Evolutionary conservation across 2,797 vertebrate genomes (phyloP).

Genomic region (Aeoliscus strigatus): DNA sequence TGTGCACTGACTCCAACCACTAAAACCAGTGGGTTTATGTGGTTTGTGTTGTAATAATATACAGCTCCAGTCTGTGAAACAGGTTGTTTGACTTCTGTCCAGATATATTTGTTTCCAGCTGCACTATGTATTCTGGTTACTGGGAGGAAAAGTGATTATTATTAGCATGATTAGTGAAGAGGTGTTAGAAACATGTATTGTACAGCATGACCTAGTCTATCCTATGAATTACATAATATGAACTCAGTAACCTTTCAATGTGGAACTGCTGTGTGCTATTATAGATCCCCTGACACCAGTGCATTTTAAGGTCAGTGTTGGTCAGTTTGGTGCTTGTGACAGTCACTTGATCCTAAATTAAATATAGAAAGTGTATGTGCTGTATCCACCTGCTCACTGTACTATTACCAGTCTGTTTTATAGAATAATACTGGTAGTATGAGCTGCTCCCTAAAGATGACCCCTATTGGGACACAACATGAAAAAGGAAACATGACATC

Average conservation of each 20-base stretch:
- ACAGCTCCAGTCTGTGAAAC: not conserved
- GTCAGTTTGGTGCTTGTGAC: not conserved
- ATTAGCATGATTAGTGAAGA: conserved; percentile 1
- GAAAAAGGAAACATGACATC: conserved; percentile 4
- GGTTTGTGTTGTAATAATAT: not conserved
- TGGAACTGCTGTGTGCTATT: conserved; percentile 35
- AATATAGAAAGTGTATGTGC: too few species aligned
- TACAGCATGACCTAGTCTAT: conserved; percentile 22
- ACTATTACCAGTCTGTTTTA: too few species aligned
- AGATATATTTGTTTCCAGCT: not conserved
- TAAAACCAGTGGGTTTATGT: not conserved
- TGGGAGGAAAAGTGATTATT: conserved; percentile 1
- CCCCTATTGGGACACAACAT: not conserved
- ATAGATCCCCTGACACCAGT: too few species aligned
- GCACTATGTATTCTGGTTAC: not conserved
- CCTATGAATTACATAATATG: conserved; percentile 53
- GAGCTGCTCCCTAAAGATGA: too few species aligned
- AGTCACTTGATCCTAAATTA: too few species aligned
- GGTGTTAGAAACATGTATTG: conserved; percentile 8
- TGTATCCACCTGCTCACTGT: too few species aligned
- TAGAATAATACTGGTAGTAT: too few species aligned
- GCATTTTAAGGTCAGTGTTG: conserved; percentile 18
- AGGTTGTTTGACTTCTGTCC: not conserved
- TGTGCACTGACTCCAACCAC: not conserved
- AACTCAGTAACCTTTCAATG: conserved; percentile 53